Conservation (phyloP, 2,888 invertebrate species). For the Nomada fucata region DNA sequence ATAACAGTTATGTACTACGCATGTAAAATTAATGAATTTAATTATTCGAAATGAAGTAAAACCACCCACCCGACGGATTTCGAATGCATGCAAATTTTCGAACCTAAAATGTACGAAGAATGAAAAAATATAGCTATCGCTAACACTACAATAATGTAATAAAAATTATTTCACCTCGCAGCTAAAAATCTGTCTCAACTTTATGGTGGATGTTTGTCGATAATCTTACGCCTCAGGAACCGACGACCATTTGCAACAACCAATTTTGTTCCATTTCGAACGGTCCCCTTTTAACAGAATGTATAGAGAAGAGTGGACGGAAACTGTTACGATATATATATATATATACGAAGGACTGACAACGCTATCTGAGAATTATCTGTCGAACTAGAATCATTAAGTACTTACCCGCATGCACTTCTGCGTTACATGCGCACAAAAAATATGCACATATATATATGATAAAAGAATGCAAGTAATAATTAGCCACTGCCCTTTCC, state of each 20-base stretch:
- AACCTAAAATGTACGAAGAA: neutral
- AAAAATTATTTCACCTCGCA: conserved; percentile 57
- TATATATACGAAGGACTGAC: neutral
- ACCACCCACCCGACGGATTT: neutral
- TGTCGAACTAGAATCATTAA: neutral
- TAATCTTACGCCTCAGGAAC: neutral
- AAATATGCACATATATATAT: too few species aligned
- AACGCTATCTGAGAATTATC: neutral
- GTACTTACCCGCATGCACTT: too few species aligned
- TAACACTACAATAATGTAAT: neutral
- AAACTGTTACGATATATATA: conserved; percentile 6
- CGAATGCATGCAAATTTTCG: neutral
- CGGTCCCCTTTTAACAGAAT: neutral
- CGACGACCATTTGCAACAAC: conserved; percentile 33
- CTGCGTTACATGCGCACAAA: too few species aligned
- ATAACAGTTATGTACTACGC: neutral
- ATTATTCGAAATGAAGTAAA: neutral
- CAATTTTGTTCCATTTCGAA: conserved; percentile 15
- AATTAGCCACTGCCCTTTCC: too few species aligned
- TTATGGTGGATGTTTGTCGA: conserved; percentile 44
- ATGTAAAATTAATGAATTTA: neutral
- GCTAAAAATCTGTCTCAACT: neutral
- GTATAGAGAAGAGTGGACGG: neutral
- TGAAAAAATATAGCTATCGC: conserved; percentile 36
- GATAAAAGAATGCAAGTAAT: too few species aligned